phyloP scores from a whole-genome alignment of 2,797 vertebrate genomes.

The Coluber constrictor region DNA sequence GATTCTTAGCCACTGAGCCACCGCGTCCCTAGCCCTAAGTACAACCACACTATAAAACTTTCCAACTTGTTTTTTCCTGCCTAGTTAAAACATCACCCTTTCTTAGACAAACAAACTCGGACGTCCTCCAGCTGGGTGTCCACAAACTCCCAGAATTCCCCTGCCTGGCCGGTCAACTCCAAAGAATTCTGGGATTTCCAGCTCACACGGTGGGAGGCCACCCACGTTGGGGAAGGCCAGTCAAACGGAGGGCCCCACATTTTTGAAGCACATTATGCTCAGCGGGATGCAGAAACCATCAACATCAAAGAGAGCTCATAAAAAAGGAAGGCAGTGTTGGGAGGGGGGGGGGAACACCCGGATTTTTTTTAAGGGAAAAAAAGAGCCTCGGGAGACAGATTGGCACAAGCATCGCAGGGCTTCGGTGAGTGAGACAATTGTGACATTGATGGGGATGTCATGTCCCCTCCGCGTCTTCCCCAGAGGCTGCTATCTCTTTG shows the following conservation, averaged over 20 bases:
- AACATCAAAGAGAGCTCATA: background rate
- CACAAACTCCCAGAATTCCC: background rate
- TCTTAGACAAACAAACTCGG: background rate
- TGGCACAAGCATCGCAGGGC: background rate
- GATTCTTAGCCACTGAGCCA: no score
- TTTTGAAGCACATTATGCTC: background rate
- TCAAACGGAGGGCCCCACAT: background rate
- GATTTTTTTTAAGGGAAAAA: background rate
- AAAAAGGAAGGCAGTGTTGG: background rate
- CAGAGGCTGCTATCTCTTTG: background rate
- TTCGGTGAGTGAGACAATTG: background rate
- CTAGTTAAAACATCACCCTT: background rate
- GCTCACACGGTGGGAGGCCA: background rate
- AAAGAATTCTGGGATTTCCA: background rate
- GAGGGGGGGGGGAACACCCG: accelerated
- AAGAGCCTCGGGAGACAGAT: background rate
- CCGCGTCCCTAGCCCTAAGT: background rate
- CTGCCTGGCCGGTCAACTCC: background rate
- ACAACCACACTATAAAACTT: background rate
- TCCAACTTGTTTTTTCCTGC: background rate
- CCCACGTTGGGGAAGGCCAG: background rate
- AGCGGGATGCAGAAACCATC: background rate
- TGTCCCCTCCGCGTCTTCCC: background rate
- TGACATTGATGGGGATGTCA: background rate
- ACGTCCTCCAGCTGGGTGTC: background rate